Conservation (phyloP, 2,113 vertebrate genomes). For the Poecile atricapillus region DNA sequence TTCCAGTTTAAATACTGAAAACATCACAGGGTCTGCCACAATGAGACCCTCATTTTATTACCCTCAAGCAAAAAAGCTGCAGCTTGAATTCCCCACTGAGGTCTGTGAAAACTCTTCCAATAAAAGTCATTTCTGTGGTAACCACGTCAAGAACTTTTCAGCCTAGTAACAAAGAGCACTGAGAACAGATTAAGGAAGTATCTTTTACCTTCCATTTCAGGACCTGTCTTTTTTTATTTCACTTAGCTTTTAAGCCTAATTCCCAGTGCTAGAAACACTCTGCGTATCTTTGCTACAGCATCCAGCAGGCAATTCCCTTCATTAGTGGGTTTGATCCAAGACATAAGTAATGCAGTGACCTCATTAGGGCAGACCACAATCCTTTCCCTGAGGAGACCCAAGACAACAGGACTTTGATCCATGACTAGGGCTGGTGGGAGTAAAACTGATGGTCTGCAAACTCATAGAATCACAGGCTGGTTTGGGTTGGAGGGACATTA, state of each 20-base stretch:
- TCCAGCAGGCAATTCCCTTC: background rate
- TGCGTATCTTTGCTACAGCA: background rate
- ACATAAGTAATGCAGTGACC: background rate
- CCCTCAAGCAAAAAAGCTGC: background rate
- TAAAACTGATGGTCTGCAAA: background rate
- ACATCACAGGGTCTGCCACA: conserved; percentile 33
- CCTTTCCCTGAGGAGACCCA: background rate
- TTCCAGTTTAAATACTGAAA: conserved; percentile 21
- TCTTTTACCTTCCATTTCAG: background rate
- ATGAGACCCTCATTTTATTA: conserved; percentile 27
- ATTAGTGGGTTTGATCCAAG: background rate
- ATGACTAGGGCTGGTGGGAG: background rate
- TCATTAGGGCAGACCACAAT: background rate
- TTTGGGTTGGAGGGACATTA: background rate
- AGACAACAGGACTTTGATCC: background rate
- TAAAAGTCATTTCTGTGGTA: background rate
- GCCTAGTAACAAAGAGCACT: background rate
- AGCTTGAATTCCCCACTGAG: background rate
- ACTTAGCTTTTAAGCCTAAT: background rate
- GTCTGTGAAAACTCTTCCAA: background rate
- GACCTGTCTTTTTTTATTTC: background rate
- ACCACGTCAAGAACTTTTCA: background rate
- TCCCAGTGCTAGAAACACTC: background rate
- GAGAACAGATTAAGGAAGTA: background rate
- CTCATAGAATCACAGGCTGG: background rate